These are phyloP conservation scores for Gallirallus australis DNA, from an alignment of 2,797 vertebrate species.

Conservation along the genomic window DNA sequence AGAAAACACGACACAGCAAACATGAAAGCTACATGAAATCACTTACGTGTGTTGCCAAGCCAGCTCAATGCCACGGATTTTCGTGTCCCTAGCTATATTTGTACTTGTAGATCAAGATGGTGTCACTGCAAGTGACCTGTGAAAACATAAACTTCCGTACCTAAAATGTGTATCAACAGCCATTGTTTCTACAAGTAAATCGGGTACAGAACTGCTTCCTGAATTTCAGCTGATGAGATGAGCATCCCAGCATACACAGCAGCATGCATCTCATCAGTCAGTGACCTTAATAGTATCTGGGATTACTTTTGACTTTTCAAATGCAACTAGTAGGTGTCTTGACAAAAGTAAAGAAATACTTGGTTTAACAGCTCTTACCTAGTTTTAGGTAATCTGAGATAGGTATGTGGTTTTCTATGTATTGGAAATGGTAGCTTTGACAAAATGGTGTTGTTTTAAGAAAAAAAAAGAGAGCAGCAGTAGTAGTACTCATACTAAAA, in stretches of 20 bases:
- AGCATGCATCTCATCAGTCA: not conserved
- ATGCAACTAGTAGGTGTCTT: not conserved
- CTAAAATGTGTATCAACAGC: not conserved
- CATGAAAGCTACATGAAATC: not conserved
- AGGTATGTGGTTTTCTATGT: not conserved
- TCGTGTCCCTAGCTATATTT: slow-evolving; percentile 12
- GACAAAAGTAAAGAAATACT: not conserved
- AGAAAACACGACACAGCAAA: not conserved
- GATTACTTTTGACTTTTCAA: slow-evolving; percentile 17
- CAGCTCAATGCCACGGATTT: slow-evolving; percentile 8
- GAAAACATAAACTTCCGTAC: slow-evolving; percentile 5
- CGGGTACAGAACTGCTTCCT: not conserved
- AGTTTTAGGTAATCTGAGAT: not conserved
- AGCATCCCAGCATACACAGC: not conserved
- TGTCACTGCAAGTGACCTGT: slow-evolving; percentile 28
- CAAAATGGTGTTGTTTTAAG: not conserved
- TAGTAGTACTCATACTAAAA: not conserved
- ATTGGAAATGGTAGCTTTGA: not conserved
- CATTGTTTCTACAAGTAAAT: not conserved
- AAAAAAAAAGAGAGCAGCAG: not conserved
- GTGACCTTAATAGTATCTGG: not conserved
- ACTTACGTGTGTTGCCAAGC: not conserved
- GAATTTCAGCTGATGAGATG: not conserved
- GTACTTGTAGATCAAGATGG: slow-evolving; percentile 44
- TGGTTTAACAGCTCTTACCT: not conserved